Percentiles rank a stretch among this genome's conserved stretches.
These are phyloP conservation scores for Battus philenor DNA, from an alignment of 1,140 invertebrate species.

Conservation along the genomic window DNA sequence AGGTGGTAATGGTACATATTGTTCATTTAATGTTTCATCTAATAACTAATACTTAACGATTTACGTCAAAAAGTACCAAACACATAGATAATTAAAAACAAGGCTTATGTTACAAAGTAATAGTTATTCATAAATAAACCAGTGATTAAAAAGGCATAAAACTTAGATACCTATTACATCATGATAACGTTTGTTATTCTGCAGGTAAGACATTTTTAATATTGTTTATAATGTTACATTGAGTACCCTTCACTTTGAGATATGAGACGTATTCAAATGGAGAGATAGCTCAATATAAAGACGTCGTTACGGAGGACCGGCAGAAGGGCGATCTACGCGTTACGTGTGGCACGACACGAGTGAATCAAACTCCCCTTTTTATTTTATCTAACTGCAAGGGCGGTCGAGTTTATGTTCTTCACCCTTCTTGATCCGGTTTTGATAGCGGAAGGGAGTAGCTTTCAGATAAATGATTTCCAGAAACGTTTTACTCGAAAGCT, in stretches of 20 bases:
- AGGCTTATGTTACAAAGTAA: too few species aligned
- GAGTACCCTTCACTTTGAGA: slow-evolving; percentile 45
- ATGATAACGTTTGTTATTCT: neutral
- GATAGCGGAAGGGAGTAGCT: slow-evolving; percentile 65
- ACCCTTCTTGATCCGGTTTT: slow-evolving; percentile 71
- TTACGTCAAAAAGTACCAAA: too few species aligned
- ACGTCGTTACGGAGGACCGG: slow-evolving; percentile 46
- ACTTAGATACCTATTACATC: too few species aligned
- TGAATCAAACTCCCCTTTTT: slow-evolving; percentile 69
- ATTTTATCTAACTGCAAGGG: slow-evolving; percentile 70
- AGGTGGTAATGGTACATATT: too few species aligned
- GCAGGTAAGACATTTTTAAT: slow-evolving; percentile 22
- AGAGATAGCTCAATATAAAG: slow-evolving; percentile 48
- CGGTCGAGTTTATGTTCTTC: slow-evolving; percentile 65
- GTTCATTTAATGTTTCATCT: too few species aligned
- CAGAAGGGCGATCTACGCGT: slow-evolving; percentile 19
- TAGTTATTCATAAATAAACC: too few species aligned
- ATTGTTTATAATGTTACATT: slow-evolving; percentile 47
- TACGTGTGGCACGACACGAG: slow-evolving; percentile 48
- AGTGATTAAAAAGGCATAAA: too few species aligned
- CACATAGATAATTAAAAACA: too few species aligned
- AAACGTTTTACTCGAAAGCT: slow-evolving; percentile 29
- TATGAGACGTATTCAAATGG: slow-evolving; percentile 58
- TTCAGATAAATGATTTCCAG: slow-evolving; percentile 66
- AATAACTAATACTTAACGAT: too few species aligned